A percentile compares a stretch with the other conserved stretches of the same genome.
Conservation (phyloP, 2,888 invertebrate genomes). For the Augiades crinisus region DNA sequence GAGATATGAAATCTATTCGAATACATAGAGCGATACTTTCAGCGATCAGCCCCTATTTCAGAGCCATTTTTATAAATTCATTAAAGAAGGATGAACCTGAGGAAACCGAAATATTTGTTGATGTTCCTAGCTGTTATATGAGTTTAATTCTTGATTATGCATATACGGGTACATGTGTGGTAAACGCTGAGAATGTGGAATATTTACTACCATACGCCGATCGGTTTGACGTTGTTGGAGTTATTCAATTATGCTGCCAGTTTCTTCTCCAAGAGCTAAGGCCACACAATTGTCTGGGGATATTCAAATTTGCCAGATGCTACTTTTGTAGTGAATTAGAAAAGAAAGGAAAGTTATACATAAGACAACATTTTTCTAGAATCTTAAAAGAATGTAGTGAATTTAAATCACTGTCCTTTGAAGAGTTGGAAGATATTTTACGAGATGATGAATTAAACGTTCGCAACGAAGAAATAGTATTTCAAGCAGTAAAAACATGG, state of each 20-base stretch:
- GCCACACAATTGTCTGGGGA: slow-evolving; percentile 86
- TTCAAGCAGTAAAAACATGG: slow-evolving; percentile 88
- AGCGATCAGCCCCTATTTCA: slow-evolving; percentile 88
- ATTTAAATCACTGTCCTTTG: slow-evolving; percentile 81
- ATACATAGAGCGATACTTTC: slow-evolving; percentile 87
- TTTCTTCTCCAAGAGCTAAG: slow-evolving; percentile 83
- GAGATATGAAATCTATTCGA: slow-evolving; percentile 81
- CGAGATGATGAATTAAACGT: slow-evolving; percentile 87
- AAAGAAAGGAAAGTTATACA: slow-evolving; percentile 81
- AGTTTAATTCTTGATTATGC: slow-evolving; percentile 86
- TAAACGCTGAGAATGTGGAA: slow-evolving; percentile 86
- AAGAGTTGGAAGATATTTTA: slow-evolving; percentile 84
- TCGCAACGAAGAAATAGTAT: slow-evolving; percentile 86
- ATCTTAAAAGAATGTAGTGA: slow-evolving; percentile 84
- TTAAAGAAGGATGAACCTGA: slow-evolving; percentile 83
- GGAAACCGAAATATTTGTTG: slow-evolving; percentile 82
- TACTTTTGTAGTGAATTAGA: slow-evolving; percentile 87
- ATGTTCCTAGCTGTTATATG: slow-evolving; percentile 82
- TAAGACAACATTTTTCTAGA: slow-evolving; percentile 81
- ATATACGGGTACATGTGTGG: slow-evolving; percentile 85
- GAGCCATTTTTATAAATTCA: slow-evolving; percentile 86
- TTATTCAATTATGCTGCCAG: slow-evolving; percentile 86
- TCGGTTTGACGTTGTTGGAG: slow-evolving; percentile 87
- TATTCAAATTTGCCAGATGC: slow-evolving; percentile 85
- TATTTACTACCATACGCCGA: slow-evolving; percentile 86